Percentiles rank a stretch among this genome's conserved stretches.
These are phyloP conservation scores for Sarcophaga carnaria DNA, from an alignment of 2,888 invertebrate genomes.

Conservation along the genomic window DNA sequence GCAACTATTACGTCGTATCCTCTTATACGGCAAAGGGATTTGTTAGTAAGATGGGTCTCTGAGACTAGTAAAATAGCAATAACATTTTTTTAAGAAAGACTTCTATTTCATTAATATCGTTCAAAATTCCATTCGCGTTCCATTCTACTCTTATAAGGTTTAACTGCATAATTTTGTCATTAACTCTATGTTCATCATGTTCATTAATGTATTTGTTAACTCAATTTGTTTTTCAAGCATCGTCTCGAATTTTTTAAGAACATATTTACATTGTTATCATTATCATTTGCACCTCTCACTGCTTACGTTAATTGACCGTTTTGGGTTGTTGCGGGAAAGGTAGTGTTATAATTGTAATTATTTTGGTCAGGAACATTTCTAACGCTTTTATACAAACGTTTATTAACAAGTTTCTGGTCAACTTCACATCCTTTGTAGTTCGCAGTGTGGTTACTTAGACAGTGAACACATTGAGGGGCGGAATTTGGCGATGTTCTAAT, in stretches of 20 bases:
- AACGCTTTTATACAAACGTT: constrained; percentile 11
- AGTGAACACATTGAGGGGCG: constrained; percentile 32
- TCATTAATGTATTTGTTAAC: constrained; percentile 45
- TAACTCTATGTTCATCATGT: constrained; percentile 31
- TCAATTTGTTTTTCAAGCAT: constrained; percentile 13
- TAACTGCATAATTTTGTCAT: constrained; percentile 44
- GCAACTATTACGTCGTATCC: constrained; percentile 26
- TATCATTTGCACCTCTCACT: background rate
- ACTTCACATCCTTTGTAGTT: background rate
- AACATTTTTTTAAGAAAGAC: constrained; percentile 11
- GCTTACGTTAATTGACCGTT: background rate
- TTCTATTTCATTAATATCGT: constrained; percentile 16
- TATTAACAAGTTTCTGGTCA: constrained; percentile 29
- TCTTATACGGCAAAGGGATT: constrained; percentile 16
- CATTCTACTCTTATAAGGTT: constrained; percentile 48
- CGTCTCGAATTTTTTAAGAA: constrained; percentile 21
- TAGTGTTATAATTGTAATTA: constrained; percentile 15
- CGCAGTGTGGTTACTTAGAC: constrained; percentile 21
- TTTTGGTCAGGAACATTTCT: constrained; percentile 16
- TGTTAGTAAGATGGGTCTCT: constrained; percentile 31
- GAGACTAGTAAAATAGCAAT: constrained; percentile 13
- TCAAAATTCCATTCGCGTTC: constrained; percentile 52
- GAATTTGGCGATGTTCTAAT: background rate
- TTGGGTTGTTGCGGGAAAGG: background rate
- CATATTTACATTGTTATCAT: constrained; percentile 16